A percentile compares a stretch with the other conserved stretches of the same genome.
These are phyloP conservation scores for Diabrotica undecimpunctata DNA, from an alignment of 1,140 invertebrate genomes.

Conservation along the genomic window DNA sequence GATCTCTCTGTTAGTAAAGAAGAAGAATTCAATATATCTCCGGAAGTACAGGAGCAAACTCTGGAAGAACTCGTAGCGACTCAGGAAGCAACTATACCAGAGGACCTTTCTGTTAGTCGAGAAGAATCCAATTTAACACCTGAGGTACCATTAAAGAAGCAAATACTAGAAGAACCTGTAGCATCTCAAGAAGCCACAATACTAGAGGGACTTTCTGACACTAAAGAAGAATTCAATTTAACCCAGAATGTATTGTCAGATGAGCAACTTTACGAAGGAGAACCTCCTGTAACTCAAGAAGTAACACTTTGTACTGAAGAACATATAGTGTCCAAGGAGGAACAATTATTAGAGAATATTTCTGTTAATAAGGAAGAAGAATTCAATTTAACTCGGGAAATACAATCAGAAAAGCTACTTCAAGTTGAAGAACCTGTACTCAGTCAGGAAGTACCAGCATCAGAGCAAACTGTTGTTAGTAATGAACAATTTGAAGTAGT, in stretches of 20 bases:
- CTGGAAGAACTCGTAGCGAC: too few relatives aligned
- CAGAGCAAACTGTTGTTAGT: too few relatives aligned
- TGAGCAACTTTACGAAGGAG: background rate
- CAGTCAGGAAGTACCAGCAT: background rate
- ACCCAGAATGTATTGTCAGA: background rate
- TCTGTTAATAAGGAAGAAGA: background rate
- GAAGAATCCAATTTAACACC: too few relatives aligned
- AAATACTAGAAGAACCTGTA: conserved; percentile 16
- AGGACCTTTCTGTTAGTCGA: too few relatives aligned
- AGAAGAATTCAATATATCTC: too few relatives aligned
- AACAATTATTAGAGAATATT: background rate
- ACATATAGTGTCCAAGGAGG: background rate
- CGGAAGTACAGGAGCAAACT: too few relatives aligned
- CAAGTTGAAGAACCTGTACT: background rate
- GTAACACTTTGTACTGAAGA: background rate
- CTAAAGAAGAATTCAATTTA: background rate
- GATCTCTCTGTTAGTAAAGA: too few relatives aligned
- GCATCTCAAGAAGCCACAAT: conserved; percentile 6
- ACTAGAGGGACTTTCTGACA: background rate
- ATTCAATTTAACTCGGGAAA: background rate
- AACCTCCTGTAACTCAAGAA: background rate
- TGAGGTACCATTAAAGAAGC: too few relatives aligned
- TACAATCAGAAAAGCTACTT: background rate
- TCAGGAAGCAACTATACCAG: too few relatives aligned
- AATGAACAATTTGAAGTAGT: too few relatives aligned